Base-by-base conservation (phyloP, 1,140 invertebrate species). In the Ceratina australensis region DNA sequence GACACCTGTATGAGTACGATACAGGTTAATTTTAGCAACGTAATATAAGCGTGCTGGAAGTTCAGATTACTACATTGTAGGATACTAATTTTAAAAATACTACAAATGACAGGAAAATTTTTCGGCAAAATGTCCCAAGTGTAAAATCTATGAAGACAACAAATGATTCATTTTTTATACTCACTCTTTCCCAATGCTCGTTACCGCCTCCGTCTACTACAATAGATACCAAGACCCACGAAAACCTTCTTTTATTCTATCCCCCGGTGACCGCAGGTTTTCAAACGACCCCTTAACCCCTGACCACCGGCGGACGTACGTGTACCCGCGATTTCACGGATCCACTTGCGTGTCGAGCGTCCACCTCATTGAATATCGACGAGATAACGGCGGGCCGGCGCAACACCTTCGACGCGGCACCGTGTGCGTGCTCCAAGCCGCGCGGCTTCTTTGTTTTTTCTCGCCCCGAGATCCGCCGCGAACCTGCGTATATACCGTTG, bases 391-490 rank as follows among this genome's bases (percentile, higher is more conserved):
- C 33, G 33, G 33, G 5, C 5, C 33, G 33, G 33, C 33, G 18
- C 15, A 47, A 15, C n/a, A 22, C n/a, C n/a, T 12, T 68, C 26
- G 26, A 56, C 24, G 33, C 15, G 4, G 52, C 28, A 13, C 22
- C 24, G 26, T 22, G 47, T 73, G 28, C 61, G 61, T 59, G 50
- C 33, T 66, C 33, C 22, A 12, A 4, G 16, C 12, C 59, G 16
- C 7, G 8, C 64, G 15, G 16, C 5, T 13, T 22, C 22, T 77
- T 71, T 47, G 57, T 71, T 63, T 54, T 71, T 63, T 77, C 66
- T 61, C 57, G 74, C 28, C 47, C 10, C 56, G 74, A 61, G 74
- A 71, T 63, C 18, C 49, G 20, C 4, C 60, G 66, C 47, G 52
- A 71, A 69, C 47, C 54, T 47, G 56, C 56, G 20, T 50, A 61